phyloP scores from a whole-genome alignment of 2,797 vertebrate species.

The Pseudomugil gertrudae region DNA sequence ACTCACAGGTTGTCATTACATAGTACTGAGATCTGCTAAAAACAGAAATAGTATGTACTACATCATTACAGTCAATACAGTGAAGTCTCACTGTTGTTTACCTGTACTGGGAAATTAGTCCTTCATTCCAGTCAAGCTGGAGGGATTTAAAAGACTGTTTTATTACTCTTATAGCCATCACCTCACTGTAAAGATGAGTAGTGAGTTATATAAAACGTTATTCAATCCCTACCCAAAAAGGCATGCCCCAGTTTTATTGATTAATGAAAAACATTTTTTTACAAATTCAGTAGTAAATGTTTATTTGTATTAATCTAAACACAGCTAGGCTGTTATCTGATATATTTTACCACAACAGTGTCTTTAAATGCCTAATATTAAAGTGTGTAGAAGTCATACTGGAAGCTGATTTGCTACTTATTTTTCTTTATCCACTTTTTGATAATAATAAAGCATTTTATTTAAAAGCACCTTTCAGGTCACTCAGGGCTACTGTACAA shows the following conservation, averaged over 20 bases:
- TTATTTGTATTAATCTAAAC: neutral
- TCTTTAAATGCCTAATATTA: no score
- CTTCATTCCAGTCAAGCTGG: neutral
- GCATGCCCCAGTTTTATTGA: neutral
- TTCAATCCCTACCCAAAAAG: neutral
- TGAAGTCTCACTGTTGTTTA: neutral
- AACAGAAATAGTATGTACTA: constrained; percentile 4
- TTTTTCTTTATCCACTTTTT: no score
- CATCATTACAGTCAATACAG: neutral
- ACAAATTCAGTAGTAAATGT: neutral
- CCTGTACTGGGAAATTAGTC: neutral
- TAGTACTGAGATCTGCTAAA: neutral
- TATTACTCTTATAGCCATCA: neutral
- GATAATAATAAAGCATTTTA: no score
- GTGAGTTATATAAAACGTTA: neutral
- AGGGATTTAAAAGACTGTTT: neutral
- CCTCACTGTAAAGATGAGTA: neutral
- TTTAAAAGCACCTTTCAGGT: no score
- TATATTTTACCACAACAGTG: no score
- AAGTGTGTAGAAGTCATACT: no score
- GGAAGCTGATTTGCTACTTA: no score
- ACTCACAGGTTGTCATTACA: constrained; percentile 46
- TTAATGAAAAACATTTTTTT: no score
- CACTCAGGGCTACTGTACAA: no score
- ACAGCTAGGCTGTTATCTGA: no score